Evolutionary conservation across 2,888 invertebrate species (phyloP), one percentile per base, ranked within the genome.

Genomic region (Helobdella robusta): DNA sequence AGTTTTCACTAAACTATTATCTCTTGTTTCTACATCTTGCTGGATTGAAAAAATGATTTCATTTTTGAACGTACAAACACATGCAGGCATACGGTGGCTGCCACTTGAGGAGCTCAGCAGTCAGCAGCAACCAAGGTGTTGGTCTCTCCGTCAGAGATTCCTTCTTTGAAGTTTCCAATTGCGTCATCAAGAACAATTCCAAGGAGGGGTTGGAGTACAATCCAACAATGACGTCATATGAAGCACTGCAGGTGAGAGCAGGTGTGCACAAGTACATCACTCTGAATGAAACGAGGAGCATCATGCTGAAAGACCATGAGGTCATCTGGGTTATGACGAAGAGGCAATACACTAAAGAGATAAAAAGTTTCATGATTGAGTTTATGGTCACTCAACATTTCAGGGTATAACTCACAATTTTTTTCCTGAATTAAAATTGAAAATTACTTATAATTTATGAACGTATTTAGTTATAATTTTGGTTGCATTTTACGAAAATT

Each of bases 161-260:
- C 11, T 75, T 74, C 66, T 73, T 83, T 32, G 74, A 77, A 4
- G 72, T 82, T 11, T 74, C 75, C 73, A 65, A 62, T 52, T 67
- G 67, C 48, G 59, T 35, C 4, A 32, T 94, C 67, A 87, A 88
- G 76, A 86, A 88, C 70, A 97, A 95, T 77, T 84, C 84, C 40
- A 83, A 86, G 65, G 88, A 91, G 40, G 98, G 97, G 0, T 87
- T 98, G 70, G 86, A 88, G 64, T 95, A 95, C 75, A 89, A 97
- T 80, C 91, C 95, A 0, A 88, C 87, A 48, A 83, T 94, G 68
- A 86, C 89, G 0, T 75, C 76, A 48, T 74, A 74, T 58, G 76
- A 78, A 63, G 75, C 75, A 3, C 70, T 75, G 28, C 71, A 74
- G 67, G 72, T 78, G 1, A 71, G 76, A 23, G 66, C 66, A 28